Base-by-base conservation (phyloP, 2,888 invertebrate species). In the Coleophora deauratella region DNA sequence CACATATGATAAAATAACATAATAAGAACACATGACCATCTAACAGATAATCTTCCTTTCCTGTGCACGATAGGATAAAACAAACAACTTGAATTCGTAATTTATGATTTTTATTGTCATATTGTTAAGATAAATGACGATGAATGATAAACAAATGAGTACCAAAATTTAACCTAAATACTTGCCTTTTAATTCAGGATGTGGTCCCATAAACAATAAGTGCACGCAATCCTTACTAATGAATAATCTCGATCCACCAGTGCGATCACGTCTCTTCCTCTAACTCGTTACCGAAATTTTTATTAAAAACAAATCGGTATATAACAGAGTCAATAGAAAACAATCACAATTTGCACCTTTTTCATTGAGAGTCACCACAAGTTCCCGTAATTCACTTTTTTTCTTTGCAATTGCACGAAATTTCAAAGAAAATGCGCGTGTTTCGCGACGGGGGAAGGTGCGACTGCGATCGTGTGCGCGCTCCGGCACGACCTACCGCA, bases 371-470 rank as follows among this genome's bases (percentile, higher is more conserved):
- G 70, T 74, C 80, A 81, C 80, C 66, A 54, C 21, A 70, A 64
- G 59, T 60, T 72, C 62, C 64, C 75, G 63, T 54, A 49, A 53
- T 63, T 72, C 78, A 77, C 81, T 78, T 72, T 66, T 66, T 80
- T 76, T 82, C 84, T 85, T 85, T 85, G 84, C 82, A 85, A 74
- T 76, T 78, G 50, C 72, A 55, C 74, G 76, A 81, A 84, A 74
- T 85, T 76, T 85, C 84, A 85, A 85, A 85, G 84, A 82, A 82
- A 82, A 81, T 70, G 73, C 66, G 58, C 59, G 56, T 54, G 62
- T 62, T 59, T 60, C 62, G 64, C 60, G 61, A 63, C 69, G 72
- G 70, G 69, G 64, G 62, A 48, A 38, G 40, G 42, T 45, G 38
- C 57, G 64, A 62, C 76, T 79, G 78, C 80, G 81, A 80, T 81